phyloP scores from a whole-genome alignment of 2,888 invertebrate genomes.

The Hoplodrina ambigua region DNA sequence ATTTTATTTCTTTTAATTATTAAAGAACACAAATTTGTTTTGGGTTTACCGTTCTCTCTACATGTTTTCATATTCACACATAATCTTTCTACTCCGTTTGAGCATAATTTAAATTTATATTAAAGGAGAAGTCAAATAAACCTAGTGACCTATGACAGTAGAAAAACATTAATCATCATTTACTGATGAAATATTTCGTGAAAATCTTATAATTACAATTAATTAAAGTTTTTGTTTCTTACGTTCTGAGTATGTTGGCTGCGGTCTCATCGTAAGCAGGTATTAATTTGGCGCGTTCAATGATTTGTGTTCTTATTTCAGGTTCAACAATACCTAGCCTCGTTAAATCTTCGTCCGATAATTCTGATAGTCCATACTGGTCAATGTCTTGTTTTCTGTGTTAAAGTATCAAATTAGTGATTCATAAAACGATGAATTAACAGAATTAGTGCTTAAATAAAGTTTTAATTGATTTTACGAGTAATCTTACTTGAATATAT shows the following conservation, averaged over 20 bases:
- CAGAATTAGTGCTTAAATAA: background rate
- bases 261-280: constrained; percentile 80
- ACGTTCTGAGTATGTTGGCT: constrained; percentile 23
- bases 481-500: constrained; percentile 81
- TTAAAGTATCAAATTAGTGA: background rate
- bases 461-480: background rate
- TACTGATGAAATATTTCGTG: background rate
- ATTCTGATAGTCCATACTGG: constrained; percentile 81
- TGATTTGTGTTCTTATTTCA: constrained; percentile 77
- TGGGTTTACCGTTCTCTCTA: too few species aligned
- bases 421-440: background rate
- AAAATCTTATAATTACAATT: background rate
- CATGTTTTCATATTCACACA: background rate
- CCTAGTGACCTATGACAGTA: too few species aligned
- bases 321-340: constrained; percentile 83
- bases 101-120: background rate
- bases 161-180: too few species aligned
- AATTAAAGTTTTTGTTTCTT: constrained; percentile 8
- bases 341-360: constrained; percentile 83
- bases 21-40: too few species aligned
- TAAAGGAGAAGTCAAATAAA: background rate
- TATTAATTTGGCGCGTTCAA: constrained; percentile 81
- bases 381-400: constrained; percentile 84
- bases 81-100: background rate
- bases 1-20: background rate